Base-by-base conservation (phyloP, 1,140 invertebrate genomes). In the Nephotettix cincticeps region DNA sequence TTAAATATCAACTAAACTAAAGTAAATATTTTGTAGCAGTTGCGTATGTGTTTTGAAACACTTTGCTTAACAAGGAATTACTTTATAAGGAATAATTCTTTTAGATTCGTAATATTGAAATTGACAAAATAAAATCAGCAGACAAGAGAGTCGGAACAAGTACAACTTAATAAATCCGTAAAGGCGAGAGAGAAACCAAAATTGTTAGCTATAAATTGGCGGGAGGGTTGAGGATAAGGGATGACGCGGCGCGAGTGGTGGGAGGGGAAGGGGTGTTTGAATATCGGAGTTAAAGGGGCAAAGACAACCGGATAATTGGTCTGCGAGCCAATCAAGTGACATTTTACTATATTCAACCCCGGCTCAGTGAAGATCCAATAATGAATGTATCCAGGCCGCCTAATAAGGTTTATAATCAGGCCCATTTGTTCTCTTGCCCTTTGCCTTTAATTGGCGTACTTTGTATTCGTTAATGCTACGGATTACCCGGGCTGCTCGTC, bases 351-450 rank as follows among this genome's bases (percentile, higher is more conserved):
- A 21, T 6, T 40, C 6, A 9, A 40, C 17, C 36, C 36, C 6
- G n/a, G n/a, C 32, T 14, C 4, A 14, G 32, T 14, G 47, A 51
- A 21, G 47, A 51, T 51, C 47, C 47, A 51, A 51, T 51, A 51
- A 51, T 51, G 47, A 51, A 51, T 51, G 47, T 51, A 51, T 51
- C 47, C 47, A 51, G 47, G 47, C 47, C 47, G 47, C 47, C 47
- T 51, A 51, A 51, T 51, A 51, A n/a, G 47, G 47, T 51, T 51
- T 51, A 51, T 51, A 51, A 51, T 51, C 47, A 51, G 47, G 14
- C 3, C 47, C 21, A 17, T 19, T 51, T 51, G 14, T 17, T 51
- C 21, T 51, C 47, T 51, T 6, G 4, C 14, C 21, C 47, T 36
- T 36, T 36, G 47, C 47, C 47, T 21, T 51, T 51, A 19, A 51